Evolutionary conservation across 2,797 vertebrate species (phyloP), one percentile per base, ranked within the genome.

Genomic region (Eidolon dupreanum): DNA sequence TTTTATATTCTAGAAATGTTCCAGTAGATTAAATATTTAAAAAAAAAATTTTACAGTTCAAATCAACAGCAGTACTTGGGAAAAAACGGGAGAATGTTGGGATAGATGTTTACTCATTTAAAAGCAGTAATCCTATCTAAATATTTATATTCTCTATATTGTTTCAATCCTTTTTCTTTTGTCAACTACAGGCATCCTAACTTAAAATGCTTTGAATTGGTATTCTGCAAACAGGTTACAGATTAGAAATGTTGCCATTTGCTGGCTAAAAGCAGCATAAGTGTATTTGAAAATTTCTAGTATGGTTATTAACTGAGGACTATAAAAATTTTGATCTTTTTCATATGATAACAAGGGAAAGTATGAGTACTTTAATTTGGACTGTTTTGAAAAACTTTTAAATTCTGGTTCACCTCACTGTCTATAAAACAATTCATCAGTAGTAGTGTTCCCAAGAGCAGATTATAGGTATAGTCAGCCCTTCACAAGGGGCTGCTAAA

Each of bases 1-100:
- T 88, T 68, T 93, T 97, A 70, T 78, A 94, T 92, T 97, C 87
- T 92, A 97, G 93, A 98, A 97, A 95, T 97, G 74, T 84, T 97
- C 55, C 86, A 96, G 85, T 89, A 77, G 90, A 97, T 97, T 97
- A 88, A 90, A 83, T 92, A 96, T 96, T 95, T 46, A 41, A 41
- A 43, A 46, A 66, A 49, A 84, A 96, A 93, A 38, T 19, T 26
- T 61, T 88, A 75, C 68, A 57, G 43, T 88, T 88, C 74, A 83
- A 83, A 66, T 75, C 91, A 97, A 88, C 75, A 49, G 78, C 1
- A 89, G 16, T 81, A 85, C 92, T 95, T 81, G 95, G 77, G 89
- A 92, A 95, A 87, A 88, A 97, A 95, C 81, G 74, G 46, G 53
- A 81, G 19, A 36, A 19, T 88, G 71, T 70, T 88, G 51, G 73